phyloP scores from a whole-genome alignment of 1,140 invertebrate genomes.

The Ostrea edulis region DNA sequence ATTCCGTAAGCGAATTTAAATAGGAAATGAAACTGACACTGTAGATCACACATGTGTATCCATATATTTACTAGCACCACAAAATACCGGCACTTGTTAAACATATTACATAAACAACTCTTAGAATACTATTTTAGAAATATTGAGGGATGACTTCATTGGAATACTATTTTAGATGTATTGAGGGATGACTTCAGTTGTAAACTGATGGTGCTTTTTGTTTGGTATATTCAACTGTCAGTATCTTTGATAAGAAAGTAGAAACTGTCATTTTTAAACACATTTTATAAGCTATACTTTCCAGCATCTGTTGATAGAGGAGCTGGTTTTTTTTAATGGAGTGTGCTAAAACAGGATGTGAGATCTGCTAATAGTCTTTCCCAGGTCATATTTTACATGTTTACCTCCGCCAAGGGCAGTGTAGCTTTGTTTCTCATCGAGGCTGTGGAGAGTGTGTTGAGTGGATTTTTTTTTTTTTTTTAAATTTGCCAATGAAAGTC shows the following conservation, averaged over 20 bases:
- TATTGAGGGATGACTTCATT: no score
- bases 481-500: no score
- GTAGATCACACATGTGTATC: neutral
- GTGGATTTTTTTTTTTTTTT: no score
- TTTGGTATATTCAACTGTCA: neutral
- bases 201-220: slow-evolving; percentile 10
- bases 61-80: neutral
- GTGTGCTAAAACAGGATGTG: neutral
- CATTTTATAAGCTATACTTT: neutral
- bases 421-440: no score
- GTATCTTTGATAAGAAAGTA: neutral
- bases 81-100: neutral
- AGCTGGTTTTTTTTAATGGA: neutral
- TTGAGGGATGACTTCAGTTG: neutral
- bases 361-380: neutral
- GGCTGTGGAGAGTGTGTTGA: no score
- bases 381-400: neutral
- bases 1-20: neutral
- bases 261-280: neutral
- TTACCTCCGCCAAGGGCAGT: no score
- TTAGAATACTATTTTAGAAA: neutral
- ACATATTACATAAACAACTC: neutral
- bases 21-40: slow-evolving; percentile 21
- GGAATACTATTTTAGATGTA: neutral
- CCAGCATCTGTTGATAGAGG: neutral